Evolutionary conservation across 2,113 vertebrate genomes (phyloP), one percentile per base, ranked within the genome.

Genomic region (Telmatochromis sp.): DNA sequence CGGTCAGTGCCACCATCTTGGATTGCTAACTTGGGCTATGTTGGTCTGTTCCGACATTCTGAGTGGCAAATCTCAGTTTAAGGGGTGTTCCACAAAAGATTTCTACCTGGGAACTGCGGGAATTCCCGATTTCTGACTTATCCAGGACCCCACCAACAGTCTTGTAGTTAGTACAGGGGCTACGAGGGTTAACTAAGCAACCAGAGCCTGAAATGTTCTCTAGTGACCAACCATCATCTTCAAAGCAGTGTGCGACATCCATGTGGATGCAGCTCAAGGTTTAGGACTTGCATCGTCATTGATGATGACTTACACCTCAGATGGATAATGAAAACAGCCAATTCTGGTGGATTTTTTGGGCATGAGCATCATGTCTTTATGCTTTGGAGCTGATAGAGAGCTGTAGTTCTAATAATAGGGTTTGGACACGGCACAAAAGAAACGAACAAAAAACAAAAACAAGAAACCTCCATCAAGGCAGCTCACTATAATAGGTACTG

Each of bases 321-420:
- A 14, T 57, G 12, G 0, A 57, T 14, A 26, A 57, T 1, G 3
- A 51, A 51, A 51, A 51, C 49, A 51, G 19, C 5, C 49, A 51
- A 51, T 51, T 51, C 49, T 51, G 49, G 49, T 51, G 19, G 9
- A 57, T 28, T 2, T 57, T 57, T 14, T 57, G 1, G 23, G 54
- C 33, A 68, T 68, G 33, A 68, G 1, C 33, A 68, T 68, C 11
- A 21, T 37, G 10, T 21, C 33, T 37, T 68, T 37, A 68, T 68
- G 19, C 63, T 8, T 7, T 68, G 33, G 60, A 35, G 17, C 60
- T 65, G 17, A 37, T 37, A 65, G 63, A 68, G 63, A 68, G 33
- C 63, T 6, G 31, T 35, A 37, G 33, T 37, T 65, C 31, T 37
- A 68, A 37, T 68, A 68, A 37, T 13, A 21, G 9, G 11, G 63